Conservation (phyloP, 2,797 vertebrate species). For the Allobates femoralis region DNA sequence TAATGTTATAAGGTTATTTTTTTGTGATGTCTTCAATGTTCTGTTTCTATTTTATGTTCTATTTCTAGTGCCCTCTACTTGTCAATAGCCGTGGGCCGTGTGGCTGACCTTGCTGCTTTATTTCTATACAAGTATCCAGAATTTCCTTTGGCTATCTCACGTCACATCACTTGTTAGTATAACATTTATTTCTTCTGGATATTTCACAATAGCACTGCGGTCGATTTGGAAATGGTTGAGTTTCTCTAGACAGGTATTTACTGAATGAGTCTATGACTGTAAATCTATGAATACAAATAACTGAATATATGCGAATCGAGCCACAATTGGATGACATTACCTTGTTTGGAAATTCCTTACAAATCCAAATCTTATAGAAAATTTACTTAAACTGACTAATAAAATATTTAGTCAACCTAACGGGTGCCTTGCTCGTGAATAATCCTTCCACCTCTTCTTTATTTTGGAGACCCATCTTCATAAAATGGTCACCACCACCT, state of each 20-base stretch:
- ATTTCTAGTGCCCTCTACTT: background rate
- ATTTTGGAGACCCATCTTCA: too few species aligned
- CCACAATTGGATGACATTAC: background rate
- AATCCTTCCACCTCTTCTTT: background rate
- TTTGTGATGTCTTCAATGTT: background rate
- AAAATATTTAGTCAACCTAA: too few species aligned
- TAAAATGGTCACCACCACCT: too few species aligned
- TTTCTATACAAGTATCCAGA: background rate
- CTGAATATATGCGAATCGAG: background rate
- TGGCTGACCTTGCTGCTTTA: background rate
- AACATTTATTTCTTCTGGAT: background rate
- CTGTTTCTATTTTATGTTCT: conserved; percentile 1
- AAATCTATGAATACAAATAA: background rate
- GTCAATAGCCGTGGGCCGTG: conserved; percentile 1
- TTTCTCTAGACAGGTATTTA: background rate
- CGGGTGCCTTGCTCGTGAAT: too few species aligned
- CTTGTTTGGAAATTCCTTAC: background rate
- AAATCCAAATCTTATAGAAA: background rate
- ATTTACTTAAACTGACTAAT: background rate
- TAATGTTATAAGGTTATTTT: conserved; percentile 1
- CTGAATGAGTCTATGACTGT: background rate
- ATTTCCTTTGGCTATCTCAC: background rate
- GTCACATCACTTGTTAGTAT: background rate
- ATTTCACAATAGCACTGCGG: background rate
- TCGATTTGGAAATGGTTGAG: background rate